A percentile compares a stretch with the other conserved stretches of the same genome.
phyloP scores from a whole-genome alignment of 2,888 invertebrate genomes.

The Rotaria magnacalcarata region DNA sequence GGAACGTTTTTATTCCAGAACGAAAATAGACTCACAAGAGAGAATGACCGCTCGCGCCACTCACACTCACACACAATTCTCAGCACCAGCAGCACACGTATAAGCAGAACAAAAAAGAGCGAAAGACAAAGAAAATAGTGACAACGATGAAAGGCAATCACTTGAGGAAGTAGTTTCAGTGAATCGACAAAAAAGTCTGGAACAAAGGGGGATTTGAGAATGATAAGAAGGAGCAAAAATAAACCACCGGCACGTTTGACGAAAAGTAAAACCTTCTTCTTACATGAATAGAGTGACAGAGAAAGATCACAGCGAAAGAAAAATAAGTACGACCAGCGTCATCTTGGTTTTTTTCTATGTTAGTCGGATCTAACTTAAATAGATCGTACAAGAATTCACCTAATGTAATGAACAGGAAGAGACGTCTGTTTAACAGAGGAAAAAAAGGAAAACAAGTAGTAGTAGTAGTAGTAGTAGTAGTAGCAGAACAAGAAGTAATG shows the following conservation, averaged over 20 bases:
- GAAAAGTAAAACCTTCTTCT: conserved; percentile 13
- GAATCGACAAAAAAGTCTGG: background rate
- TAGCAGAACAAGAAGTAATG: conserved; percentile 27
- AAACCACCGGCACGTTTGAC: conserved; percentile 21
- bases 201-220: conserved; percentile 1
- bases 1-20: conserved; percentile 20
- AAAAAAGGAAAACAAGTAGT: background rate
- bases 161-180: conserved; percentile 3
- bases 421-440: conserved; percentile 40
- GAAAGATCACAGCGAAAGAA: background rate
- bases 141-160: background rate
- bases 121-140: background rate
- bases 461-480: background rate
- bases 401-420: conserved; percentile 17
- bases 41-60: conserved; percentile 36
- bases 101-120: background rate
- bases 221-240: background rate
- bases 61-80: conserved; percentile 31
- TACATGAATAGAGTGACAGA: background rate
- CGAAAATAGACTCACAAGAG: conserved; percentile 25
- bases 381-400: conserved; percentile 23
- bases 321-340: conserved; percentile 21
- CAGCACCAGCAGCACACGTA: conserved; percentile 36
- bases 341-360: background rate
- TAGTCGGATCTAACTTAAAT: background rate